Conservation (phyloP, 2,888 invertebrate genomes). For the Lithophane ornitopus region DNA sequence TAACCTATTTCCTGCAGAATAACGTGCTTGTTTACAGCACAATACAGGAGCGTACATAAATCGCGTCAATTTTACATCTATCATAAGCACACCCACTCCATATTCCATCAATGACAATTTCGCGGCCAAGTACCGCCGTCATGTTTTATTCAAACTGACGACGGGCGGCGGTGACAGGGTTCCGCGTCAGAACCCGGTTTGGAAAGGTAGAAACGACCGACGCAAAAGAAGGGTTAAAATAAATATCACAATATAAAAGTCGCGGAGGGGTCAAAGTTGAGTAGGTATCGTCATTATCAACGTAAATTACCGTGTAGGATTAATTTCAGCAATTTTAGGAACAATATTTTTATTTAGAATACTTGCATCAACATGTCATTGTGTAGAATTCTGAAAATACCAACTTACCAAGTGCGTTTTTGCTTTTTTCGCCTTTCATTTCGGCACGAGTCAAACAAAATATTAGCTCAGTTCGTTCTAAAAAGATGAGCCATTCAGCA, state of each 20-base stretch:
- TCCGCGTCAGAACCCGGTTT: conserved; percentile 10
- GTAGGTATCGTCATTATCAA: neutral
- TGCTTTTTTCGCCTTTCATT: neutral
- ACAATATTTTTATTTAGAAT: neutral
- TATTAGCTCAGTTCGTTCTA: too few species aligned
- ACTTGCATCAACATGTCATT: neutral
- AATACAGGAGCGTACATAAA: conserved; percentile 16
- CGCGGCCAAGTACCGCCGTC: conserved; percentile 37
- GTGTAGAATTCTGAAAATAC: neutral
- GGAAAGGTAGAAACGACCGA: conserved; percentile 27
- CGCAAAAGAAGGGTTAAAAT: conserved; percentile 39
- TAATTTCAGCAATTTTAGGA: neutral
- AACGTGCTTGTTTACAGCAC: conserved; percentile 21
- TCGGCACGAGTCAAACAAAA: neutral
- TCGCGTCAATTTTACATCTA: conserved; percentile 56
- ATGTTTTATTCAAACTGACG: conserved; percentile 65
- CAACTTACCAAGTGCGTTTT: neutral
- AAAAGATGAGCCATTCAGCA: neutral
- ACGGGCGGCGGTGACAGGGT: conserved; percentile 28
- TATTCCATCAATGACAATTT: conserved; percentile 57
- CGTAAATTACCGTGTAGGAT: neutral
- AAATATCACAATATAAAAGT: neutral
- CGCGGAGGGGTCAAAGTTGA: neutral
- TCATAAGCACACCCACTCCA: conserved; percentile 51
- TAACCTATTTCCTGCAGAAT: conserved; percentile 6